Base-by-base conservation (phyloP, 2,797 vertebrate species). In the Eleutherodactylus coqui region DNA sequence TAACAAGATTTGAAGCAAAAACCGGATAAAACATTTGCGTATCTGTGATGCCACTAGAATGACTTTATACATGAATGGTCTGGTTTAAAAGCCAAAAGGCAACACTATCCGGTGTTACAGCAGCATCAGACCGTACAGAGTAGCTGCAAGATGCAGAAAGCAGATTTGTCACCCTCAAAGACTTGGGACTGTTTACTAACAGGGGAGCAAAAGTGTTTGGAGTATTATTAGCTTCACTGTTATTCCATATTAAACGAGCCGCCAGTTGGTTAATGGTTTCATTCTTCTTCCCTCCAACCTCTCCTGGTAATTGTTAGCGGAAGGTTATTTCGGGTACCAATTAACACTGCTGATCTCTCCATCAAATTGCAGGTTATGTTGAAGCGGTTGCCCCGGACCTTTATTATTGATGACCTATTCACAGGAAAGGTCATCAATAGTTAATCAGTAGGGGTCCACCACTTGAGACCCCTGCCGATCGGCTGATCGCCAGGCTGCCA, bases 1-100 rank as follows among this genome's bases (percentile, higher is more conserved):
- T 60, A 78, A 78, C 76, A 78, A 58, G 51, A 78, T n/a, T 55
- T 78, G 51, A 55, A 77, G 75, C 21, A 78, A 78, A 36, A 78
- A 60, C 34, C 34, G 53, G 34, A 78, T 78, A 41, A 78, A 27
- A 78, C 55, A 78, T 60, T 60, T 60, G 14, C 14, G 11, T 5
- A 36, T 58, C 51, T 78, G 76, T 27, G 53, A 78, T 78, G 76
- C 53, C 76, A 78, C 76, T 27, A 58, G 21, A 24, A 58, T 60
- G 51, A 78, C 45, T 58, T 41, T 60, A 53, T 51, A 51, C 47
- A 58, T 27, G n/a, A 36, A 58, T 24, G 49, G 17, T 77, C 75
- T 77, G 75, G 9, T 77, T 36, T 53, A 77, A 49, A 58, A 41
- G 76, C 55, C 76, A 58, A 78, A 78, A 38, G 53, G 76, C 51